Evolutionary conservation across 2,888 invertebrate species (phyloP).

Genomic region (Caenorhabditis zanzibari): DNA sequence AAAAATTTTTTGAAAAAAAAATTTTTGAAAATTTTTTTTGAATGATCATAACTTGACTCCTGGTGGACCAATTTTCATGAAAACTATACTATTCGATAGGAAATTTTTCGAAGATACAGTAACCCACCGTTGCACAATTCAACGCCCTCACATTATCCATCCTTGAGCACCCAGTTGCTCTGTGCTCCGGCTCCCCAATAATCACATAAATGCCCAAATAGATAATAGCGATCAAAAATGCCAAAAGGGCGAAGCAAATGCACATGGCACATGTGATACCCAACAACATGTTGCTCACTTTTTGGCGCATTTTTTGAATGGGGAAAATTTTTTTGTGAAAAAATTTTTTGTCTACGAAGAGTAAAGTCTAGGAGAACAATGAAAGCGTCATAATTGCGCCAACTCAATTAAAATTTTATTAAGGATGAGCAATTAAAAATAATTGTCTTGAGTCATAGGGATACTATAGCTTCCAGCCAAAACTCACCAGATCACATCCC

Average conservation of each 20-base stretch:
- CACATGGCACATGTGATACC: slow-evolving; percentile 43
- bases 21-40: neutral
- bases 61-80: neutral
- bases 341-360: neutral
- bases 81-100: neutral
- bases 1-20: neutral
- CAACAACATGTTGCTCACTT: slow-evolving; percentile 25
- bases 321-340: neutral
- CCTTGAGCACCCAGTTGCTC: slow-evolving; percentile 19
- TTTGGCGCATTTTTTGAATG: slow-evolving; percentile 11
- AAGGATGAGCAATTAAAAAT: too few relatives aligned
- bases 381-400: too few relatives aligned
- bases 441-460: too few relatives aligned
- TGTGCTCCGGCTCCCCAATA: neutral
- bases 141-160: slow-evolving; percentile 24
- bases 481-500: too few relatives aligned
- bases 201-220: slow-evolving; percentile 39
- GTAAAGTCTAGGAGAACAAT: too few relatives aligned
- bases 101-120: neutral
- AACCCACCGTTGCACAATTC: slow-evolving; percentile 23
- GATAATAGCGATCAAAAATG: slow-evolving; percentile 28
- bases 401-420: too few relatives aligned
- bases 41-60: too few relatives aligned
- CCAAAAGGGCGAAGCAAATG: slow-evolving; percentile 36
- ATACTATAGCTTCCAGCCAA: too few relatives aligned